Evolutionary conservation across 1,140 invertebrate species (phyloP), one percentile per base, ranked within the genome.

Genomic region (Rhynchophorus ferrugineus): DNA sequence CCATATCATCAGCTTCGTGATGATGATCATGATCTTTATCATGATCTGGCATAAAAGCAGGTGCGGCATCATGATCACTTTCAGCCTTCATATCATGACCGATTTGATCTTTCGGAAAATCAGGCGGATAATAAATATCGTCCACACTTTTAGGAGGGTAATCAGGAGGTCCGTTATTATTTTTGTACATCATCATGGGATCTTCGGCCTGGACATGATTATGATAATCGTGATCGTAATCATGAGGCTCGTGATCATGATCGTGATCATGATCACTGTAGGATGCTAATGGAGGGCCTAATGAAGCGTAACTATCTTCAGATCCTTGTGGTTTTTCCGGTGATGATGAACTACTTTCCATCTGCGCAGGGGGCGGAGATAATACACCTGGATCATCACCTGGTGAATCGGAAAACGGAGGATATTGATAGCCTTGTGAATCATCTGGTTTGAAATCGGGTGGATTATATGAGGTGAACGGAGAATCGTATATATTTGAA

Each of bases 401-500:
- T 35, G 38, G 14, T n/a, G 11, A 13, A n/a, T 2, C 22, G 22
- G 16, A 51, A 38, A 43, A 53, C 19, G 49, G 51, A 9, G 51
- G 51, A 46, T 58, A 54, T 5, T n/a, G 18, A 29, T 21, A 21
- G 33, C 14, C 29, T 16, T 33, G 38, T 11, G 44, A 37, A 21
- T 54, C 42, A 47, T 58, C 47, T 41, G 56, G 42, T 43, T 58
- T 53, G 34, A 59, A 44, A 41, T 59, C 47, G 20, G 63, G 59
- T 50, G 68, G 63, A 54, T 68, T 62, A 17, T 67, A 65, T 16
- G 62, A 64, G 43, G 14, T 60, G 46, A 57, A 63, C n/a, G 64
- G 63, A 8, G 64, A 63, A 39, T 46, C 37, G 29, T 66, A 63
- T 34, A 57, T 38, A 49, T 61, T 47, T 18, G 35, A 29, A 34